These are phyloP conservation scores for Tetragonula clypearis DNA, from an alignment of 1,140 invertebrate species.

Conservation along the genomic window DNA sequence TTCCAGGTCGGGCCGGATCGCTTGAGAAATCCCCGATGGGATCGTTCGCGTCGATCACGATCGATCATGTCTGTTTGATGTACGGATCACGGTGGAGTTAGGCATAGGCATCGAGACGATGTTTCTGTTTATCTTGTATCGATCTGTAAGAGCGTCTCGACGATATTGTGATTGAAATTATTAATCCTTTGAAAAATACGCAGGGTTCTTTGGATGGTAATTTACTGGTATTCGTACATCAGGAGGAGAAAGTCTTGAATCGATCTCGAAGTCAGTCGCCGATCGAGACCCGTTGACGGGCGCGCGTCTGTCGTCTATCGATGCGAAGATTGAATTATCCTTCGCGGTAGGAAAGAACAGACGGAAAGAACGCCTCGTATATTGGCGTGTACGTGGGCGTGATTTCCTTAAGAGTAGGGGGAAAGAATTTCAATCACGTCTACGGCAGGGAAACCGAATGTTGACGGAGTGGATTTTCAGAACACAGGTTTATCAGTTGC, in stretches of 20 bases:
- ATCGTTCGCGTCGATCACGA: slow-evolving; percentile 52
- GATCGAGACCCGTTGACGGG: no score
- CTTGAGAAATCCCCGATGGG: slow-evolving; percentile 42
- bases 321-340: no score
- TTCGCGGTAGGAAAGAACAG: no score
- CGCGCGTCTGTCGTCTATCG: no score
- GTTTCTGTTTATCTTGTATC: no score
- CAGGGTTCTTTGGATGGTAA: no score
- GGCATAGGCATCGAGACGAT: no score
- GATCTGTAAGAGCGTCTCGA: no score
- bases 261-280: no score
- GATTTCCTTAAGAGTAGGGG: background rate
- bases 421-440: background rate
- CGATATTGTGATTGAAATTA: background rate
- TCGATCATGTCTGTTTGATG: slow-evolving; percentile 3
- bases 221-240: no score
- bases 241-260: no score
- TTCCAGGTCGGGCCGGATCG: slow-evolving; percentile 35
- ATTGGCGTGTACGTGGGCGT: background rate
- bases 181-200: background rate
- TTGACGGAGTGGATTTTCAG: slow-evolving; percentile 18
- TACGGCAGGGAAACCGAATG: background rate
- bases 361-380: no score
- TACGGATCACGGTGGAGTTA: background rate
- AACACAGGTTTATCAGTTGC: slow-evolving; percentile 30